Evolutionary conservation across 2,113 vertebrate species (phyloP).

Genomic region (Junco hyemalis): DNA sequence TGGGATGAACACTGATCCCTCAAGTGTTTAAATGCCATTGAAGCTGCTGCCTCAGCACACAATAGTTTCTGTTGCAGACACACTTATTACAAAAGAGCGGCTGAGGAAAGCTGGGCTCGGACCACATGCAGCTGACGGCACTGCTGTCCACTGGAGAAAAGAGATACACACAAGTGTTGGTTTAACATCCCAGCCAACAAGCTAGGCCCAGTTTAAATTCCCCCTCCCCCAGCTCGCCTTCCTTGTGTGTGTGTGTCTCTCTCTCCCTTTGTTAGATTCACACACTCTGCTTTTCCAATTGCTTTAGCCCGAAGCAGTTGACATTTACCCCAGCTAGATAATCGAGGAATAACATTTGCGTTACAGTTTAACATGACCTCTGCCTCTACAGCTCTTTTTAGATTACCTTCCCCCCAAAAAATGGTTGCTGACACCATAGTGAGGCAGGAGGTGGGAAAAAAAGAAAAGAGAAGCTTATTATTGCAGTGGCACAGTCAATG

Average conservation of each 20-base stretch:
- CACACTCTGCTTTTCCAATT: conserved; percentile 72
- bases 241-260: background rate
- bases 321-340: conserved; percentile 95
- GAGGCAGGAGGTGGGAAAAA: conserved; percentile 65
- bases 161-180: conserved; percentile 33
- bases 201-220: conserved; percentile 47
- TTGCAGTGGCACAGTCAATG: conserved; percentile 86
- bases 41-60: background rate
- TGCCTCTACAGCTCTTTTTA: conserved; percentile 91
- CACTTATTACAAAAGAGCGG: background rate
- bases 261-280: conserved; percentile 62
- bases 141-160: background rate
- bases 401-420: conserved; percentile 82
- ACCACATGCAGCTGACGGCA: conserved; percentile 1
- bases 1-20: background rate
- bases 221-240: background rate
- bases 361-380: conserved; percentile 95
- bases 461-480: conserved; percentile 84
- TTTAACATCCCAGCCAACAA: conserved; percentile 69
- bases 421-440: conserved; percentile 82
- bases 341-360: conserved; percentile 98
- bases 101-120: background rate
- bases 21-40: background rate
- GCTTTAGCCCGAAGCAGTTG: conserved; percentile 88
- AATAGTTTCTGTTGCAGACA: background rate